A percentile compares a stretch with the other conserved stretches of the same genome.
Evolutionary conservation across 23 tunicate genomes (phyloP).

Genomic region (Diplosoma virens): DNA sequence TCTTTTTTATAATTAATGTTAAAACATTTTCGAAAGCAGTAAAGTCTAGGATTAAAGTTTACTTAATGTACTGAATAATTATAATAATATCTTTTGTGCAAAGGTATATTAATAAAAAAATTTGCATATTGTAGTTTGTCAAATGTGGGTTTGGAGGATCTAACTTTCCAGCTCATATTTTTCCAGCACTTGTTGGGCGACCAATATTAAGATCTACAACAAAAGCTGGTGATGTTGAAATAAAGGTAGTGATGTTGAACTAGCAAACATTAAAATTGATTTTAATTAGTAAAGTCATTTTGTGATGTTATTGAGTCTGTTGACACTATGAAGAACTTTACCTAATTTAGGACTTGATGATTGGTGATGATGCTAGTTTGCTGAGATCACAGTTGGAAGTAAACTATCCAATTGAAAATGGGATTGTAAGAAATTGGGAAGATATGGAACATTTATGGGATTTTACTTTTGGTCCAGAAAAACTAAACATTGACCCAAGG

Average conservation of each 20-base stretch:
- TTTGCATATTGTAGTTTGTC: conserved; percentile 58
- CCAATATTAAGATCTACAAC: conserved; percentile 93
- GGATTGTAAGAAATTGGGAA: conserved; percentile 98
- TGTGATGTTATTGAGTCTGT: background rate
- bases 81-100: background rate
- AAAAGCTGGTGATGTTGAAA: conserved; percentile 88
- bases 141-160: conserved; percentile 98
- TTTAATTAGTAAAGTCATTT: background rate
- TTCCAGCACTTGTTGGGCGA: conserved; percentile 97
- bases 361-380: conserved; percentile 90
- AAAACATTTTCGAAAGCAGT: too few species aligned
- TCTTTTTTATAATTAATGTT: too few species aligned
- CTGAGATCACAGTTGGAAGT: conserved; percentile 84
- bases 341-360: conserved; percentile 70
- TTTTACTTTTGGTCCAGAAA: conserved; percentile 90
- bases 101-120: background rate
- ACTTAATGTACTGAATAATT: background rate
- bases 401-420: conserved; percentile 97
- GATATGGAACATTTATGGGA: conserved; percentile 99
- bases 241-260: conserved; percentile 56
- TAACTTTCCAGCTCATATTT: conserved; percentile 96
- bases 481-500: conserved; percentile 70
- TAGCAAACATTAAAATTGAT: too few species aligned
- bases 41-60: background rate
- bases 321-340: background rate